Conservation (phyloP, 2,797 vertebrate species). For the Antrozous pallidus region DNA sequence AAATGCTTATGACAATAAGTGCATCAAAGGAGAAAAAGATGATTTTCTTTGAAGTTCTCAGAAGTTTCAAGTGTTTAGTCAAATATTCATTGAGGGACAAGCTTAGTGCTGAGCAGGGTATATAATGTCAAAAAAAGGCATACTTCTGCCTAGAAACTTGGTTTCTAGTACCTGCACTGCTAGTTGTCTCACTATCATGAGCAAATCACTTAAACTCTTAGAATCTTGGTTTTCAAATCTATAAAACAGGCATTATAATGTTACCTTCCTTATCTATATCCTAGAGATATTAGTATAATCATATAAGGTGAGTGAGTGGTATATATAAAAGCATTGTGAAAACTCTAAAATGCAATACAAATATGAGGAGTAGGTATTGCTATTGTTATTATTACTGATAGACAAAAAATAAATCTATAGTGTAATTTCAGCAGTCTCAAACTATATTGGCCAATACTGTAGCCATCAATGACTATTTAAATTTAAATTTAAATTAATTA, state of each 20-base stretch:
- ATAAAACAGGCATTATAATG: not conserved
- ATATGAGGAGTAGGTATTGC: not conserved
- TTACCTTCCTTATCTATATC: not conserved
- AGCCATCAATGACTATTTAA: not conserved
- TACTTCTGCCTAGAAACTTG: not conserved
- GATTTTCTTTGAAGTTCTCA: not conserved
- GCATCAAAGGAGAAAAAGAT: not conserved
- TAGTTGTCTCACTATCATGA: not conserved
- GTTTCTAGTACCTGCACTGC: not conserved
- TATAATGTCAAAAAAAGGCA: not conserved
- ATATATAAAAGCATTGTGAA: not conserved
- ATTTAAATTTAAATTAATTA: not conserved
- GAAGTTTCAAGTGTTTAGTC: not conserved
- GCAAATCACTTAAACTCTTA: not conserved
- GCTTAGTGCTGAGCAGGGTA: not conserved
- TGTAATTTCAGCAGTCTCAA: not conserved
- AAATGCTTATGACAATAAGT: conserved; percentile 14
- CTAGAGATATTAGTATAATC: not conserved
- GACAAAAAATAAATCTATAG: not conserved
- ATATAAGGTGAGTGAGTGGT: not conserved
- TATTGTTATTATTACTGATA: not conserved
- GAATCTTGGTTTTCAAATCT: not conserved
- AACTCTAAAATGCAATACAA: not conserved
- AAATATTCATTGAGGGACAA: not conserved
- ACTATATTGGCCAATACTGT: not conserved